Conservation (phyloP, 37 sponge, comb jelly and placozoan genomes). For the Crambe crambe region DNA sequence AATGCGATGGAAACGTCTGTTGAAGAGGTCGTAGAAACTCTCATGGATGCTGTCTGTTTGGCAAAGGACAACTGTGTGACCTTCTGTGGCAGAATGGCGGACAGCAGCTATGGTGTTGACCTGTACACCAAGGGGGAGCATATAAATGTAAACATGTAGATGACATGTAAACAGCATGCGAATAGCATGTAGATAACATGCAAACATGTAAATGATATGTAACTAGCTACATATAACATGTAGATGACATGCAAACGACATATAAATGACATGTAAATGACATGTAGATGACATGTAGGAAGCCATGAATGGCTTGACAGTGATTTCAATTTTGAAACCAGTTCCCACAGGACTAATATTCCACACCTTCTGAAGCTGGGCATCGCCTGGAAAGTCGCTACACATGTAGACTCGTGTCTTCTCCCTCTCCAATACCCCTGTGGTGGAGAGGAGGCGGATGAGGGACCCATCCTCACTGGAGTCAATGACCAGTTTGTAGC, state of each 20-base stretch:
- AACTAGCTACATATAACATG: too few relatives aligned
- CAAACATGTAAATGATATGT: too few relatives aligned
- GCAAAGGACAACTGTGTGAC: constrained; percentile 81
- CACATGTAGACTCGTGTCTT: constrained; percentile 76
- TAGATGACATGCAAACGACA: too few relatives aligned
- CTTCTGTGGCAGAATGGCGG: constrained; percentile 82
- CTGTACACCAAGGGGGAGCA: too few relatives aligned
- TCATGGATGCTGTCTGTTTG: constrained; percentile 90
- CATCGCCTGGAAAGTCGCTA: constrained; percentile 84
- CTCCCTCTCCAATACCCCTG: constrained; percentile 54
- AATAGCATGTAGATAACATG: too few relatives aligned
- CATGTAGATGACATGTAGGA: too few relatives aligned
- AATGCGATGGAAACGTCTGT: constrained; percentile 81
- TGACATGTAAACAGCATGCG: too few relatives aligned
- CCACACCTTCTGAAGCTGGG: constrained; percentile 63
- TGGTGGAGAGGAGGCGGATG: constrained; percentile 71
- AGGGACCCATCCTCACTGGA: constrained; percentile 84
- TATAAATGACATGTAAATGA: too few relatives aligned
- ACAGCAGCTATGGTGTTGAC: constrained; percentile 86
- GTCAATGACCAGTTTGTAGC: constrained; percentile 91
- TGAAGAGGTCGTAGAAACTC: constrained; percentile 94
- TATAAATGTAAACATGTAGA: neutral
- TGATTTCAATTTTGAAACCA: too few relatives aligned
- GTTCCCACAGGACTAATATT: neutral
- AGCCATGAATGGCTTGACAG: too few relatives aligned